phyloP scores from a whole-genome alignment of 2,113 vertebrate genomes.

The Sciurus niger region DNA sequence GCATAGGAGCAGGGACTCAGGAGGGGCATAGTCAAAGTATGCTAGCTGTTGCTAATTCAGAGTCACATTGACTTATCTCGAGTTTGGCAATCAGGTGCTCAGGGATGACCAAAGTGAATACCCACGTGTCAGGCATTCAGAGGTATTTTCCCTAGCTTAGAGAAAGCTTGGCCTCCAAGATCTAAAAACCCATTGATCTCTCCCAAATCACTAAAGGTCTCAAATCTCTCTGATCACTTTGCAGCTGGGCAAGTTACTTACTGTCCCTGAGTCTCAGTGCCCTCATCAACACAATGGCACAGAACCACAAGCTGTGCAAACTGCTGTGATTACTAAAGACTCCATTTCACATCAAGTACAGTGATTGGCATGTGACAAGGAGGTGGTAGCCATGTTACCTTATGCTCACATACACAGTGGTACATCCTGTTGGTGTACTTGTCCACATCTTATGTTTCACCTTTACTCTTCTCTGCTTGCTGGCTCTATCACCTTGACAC shows the following conservation, averaged over 20 bases:
- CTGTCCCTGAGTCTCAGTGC: neutral
- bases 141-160: neutral
- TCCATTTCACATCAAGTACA: neutral
- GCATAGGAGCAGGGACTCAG: neutral
- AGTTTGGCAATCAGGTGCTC: neutral
- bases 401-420: rapidly evolving
- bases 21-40: too few species aligned
- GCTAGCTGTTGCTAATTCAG: neutral
- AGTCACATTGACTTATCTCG: neutral
- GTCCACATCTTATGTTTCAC: neutral
- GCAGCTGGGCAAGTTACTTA: neutral
- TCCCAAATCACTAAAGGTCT: neutral
- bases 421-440: neutral
- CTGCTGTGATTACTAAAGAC: neutral
- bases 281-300: neutral
- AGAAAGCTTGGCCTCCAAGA: neutral
- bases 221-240: too few species aligned
- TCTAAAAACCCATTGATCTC: neutral
- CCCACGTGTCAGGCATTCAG: neutral
- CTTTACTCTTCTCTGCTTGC: rapidly evolving
- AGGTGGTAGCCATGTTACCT: too few species aligned
- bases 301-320: rapidly evolving
- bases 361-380: rapidly evolving
- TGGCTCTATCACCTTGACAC: neutral
- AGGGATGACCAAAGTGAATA: neutral